These are phyloP conservation scores for Morpho deidamia DNA, from an alignment of 2,888 invertebrate genomes.

Conservation along the genomic window DNA sequence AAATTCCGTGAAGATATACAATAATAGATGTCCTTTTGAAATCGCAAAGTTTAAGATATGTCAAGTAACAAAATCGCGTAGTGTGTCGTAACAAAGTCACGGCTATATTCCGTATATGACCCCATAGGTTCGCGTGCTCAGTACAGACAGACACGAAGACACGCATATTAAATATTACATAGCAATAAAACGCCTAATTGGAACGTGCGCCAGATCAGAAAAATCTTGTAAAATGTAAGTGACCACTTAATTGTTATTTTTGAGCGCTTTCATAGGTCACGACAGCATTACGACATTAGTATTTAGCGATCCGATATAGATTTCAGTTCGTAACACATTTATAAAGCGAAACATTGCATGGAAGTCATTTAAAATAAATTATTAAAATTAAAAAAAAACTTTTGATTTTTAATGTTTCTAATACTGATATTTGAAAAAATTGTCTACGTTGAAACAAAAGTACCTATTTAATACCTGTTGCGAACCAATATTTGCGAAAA, in stretches of 20 bases:
- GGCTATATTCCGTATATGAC: conserved; percentile 51
- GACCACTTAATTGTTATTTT: conserved; percentile 42
- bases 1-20: too few relatives aligned
- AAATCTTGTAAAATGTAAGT: conserved; percentile 39
- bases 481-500: too few relatives aligned
- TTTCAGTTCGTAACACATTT: too few relatives aligned
- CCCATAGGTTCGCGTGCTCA: conserved; percentile 59
- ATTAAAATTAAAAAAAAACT: too few relatives aligned
- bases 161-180: conserved; percentile 62
- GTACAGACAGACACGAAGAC: conserved; percentile 54
- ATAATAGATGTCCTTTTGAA: too few relatives aligned
- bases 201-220: conserved; percentile 53
- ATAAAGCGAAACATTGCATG: too few relatives aligned
- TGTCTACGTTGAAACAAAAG: too few relatives aligned
- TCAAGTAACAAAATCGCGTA: conserved; percentile 24
- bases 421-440: too few relatives aligned
- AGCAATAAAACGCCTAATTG: conserved; percentile 67
- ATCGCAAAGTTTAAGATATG: too few relatives aligned
- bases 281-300: background rate
- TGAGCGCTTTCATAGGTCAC: background rate
- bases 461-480: too few relatives aligned
- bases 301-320: background rate
- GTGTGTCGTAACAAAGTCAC: conserved; percentile 40
- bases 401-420: too few relatives aligned
- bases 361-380: too few relatives aligned